These are phyloP conservation scores for Adelosebastes latens DNA, from an alignment of 2,797 vertebrate species.

Conservation along the genomic window DNA sequence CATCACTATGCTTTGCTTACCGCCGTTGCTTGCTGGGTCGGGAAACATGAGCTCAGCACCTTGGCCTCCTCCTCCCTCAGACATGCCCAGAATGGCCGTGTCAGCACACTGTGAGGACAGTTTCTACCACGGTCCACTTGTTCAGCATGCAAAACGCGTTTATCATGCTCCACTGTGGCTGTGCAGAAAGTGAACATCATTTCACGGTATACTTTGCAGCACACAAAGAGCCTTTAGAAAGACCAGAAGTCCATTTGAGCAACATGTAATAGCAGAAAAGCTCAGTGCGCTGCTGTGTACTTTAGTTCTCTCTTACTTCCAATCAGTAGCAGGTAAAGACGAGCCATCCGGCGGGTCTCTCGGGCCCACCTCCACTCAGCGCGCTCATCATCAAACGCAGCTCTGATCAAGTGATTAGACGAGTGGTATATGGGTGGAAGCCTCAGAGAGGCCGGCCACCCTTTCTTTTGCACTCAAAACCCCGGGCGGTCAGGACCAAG, in stretches of 20 bases:
- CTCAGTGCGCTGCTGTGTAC: not conserved
- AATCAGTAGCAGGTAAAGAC: constrained; percentile 57
- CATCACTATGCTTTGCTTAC: constrained; percentile 49
- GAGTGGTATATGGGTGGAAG: constrained; percentile 51
- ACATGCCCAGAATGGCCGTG: constrained; percentile 56
- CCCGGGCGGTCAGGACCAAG: constrained; percentile 1
- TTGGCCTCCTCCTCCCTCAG: constrained; percentile 51
- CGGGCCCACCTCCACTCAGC: constrained; percentile 23
- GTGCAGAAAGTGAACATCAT: not conserved
- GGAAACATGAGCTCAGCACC: constrained; percentile 73
- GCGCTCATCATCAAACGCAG: constrained; percentile 61
- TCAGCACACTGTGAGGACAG: constrained; percentile 64
- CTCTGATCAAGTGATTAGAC: constrained; percentile 76
- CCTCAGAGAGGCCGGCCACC: constrained; percentile 5
- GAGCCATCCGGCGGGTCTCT: constrained; percentile 31
- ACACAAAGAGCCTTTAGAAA: constrained; percentile 2
- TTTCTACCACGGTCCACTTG: constrained; percentile 29
- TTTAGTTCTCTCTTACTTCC: constrained; percentile 7
- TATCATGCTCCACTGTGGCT: constrained; percentile 16
- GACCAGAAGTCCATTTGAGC: not conserved
- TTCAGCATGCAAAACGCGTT: constrained; percentile 50
- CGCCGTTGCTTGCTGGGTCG: constrained; percentile 57
- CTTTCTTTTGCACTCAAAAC: constrained; percentile 22
- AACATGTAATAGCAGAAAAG: not conserved
- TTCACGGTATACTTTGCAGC: not conserved